Evolutionary conservation across 1,140 invertebrate species (phyloP).

Genomic region (Rhyzopertha dominica): DNA sequence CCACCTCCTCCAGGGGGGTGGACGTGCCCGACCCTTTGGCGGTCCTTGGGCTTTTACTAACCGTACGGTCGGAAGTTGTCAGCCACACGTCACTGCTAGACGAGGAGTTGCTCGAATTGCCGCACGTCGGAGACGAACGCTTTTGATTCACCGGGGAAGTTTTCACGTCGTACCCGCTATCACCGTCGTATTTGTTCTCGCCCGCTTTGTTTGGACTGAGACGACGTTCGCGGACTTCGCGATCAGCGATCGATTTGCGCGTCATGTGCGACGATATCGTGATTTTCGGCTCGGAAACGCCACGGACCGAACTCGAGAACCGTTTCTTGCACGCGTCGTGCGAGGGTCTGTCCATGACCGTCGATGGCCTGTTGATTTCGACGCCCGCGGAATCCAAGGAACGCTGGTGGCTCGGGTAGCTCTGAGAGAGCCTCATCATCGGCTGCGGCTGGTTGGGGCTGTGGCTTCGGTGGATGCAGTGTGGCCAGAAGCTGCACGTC

Average conservation of each 20-base stretch:
- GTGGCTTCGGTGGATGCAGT: slow-evolving; percentile 51
- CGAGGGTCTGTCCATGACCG: too few relatives aligned
- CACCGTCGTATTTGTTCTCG: slow-evolving; percentile 6
- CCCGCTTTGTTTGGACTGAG: slow-evolving; percentile 20
- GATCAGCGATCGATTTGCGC: slow-evolving; percentile 29
- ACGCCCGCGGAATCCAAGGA: slow-evolving; percentile 31
- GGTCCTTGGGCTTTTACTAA: slow-evolving; percentile 49
- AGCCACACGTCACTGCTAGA: slow-evolving; percentile 54
- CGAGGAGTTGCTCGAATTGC: slow-evolving; percentile 47
- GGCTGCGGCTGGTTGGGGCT: slow-evolving; percentile 21
- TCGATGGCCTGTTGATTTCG: too few relatives aligned
- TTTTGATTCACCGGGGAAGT: slow-evolving; percentile 45
- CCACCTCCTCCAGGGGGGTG: slow-evolving; percentile 48
- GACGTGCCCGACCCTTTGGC: slow-evolving; percentile 50
- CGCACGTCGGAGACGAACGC: slow-evolving; percentile 38
- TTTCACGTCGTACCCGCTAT: slow-evolving; percentile 35
- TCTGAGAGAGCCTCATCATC: slow-evolving; percentile 53
- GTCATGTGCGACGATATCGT: neutral
- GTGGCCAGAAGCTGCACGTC: slow-evolving; percentile 56
- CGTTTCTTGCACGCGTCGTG: neutral
- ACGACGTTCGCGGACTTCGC: slow-evolving; percentile 38
- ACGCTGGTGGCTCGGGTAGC: slow-evolving; percentile 51
- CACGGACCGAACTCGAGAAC: too few relatives aligned
- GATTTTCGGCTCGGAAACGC: slow-evolving; percentile 21
- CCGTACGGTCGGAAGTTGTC: slow-evolving; percentile 50